Conservation (phyloP, 2,888 invertebrate genomes). For the Drosophila eohydei region DNA sequence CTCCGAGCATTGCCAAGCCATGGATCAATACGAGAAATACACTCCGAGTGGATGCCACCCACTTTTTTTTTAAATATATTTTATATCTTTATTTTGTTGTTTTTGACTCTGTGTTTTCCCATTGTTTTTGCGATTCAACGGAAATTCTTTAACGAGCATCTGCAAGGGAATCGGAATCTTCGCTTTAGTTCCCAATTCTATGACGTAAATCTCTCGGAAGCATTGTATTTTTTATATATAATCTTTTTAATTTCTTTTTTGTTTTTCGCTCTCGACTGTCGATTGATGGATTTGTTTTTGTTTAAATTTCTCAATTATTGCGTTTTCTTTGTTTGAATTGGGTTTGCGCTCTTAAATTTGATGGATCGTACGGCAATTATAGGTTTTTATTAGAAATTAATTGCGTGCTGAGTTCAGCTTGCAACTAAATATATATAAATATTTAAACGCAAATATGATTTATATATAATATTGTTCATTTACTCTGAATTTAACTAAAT, state of each 20-base stretch:
- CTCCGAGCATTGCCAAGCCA: conserved; percentile 12
- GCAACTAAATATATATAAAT: background rate
- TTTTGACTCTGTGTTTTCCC: background rate
- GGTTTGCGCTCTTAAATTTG: conserved; percentile 17
- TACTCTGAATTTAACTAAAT: no score
- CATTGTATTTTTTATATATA: background rate
- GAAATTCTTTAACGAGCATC: conserved; percentile 47
- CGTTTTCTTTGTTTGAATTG: background rate
- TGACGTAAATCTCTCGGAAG: conserved; percentile 41
- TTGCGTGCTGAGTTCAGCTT: conserved; percentile 17
- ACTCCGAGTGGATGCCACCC: conserved; percentile 27
- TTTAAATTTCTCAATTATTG: conserved; percentile 17
- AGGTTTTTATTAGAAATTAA: conserved; percentile 22
- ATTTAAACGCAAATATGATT: background rate
- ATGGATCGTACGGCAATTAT: conserved; percentile 5
- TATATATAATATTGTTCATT: background rate
- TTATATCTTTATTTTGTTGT: background rate
- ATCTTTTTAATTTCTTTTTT: conserved; percentile 18
- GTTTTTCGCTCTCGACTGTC: conserved; percentile 4
- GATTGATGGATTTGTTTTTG: conserved; percentile 32
- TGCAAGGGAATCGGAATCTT: conserved; percentile 3
- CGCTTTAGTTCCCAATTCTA: conserved; percentile 15
- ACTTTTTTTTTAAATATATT: conserved; percentile 11
- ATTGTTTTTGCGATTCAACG: conserved; percentile 11
- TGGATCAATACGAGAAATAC: conserved; percentile 12